Conservation (phyloP, 2,797 vertebrate species). For the Myotis pilosus region DNA sequence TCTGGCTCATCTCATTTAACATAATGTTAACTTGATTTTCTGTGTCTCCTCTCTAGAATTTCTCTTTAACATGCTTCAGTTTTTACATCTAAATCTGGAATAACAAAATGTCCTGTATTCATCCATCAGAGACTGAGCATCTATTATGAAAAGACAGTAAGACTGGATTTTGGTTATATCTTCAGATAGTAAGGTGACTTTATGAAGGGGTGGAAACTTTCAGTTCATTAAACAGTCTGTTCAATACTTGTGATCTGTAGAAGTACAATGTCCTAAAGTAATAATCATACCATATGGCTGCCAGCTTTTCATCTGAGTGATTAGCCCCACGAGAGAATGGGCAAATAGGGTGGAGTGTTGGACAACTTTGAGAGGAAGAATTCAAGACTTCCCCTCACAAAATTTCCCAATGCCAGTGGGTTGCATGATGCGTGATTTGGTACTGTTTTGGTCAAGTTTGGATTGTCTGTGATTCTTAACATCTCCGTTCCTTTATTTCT, state of each 20-base stretch:
- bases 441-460: not conserved
- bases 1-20: not conserved
- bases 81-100: not conserved
- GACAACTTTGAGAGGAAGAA: not conserved
- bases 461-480: not conserved
- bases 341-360: too few relatives aligned
- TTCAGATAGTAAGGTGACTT: not conserved
- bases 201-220: not conserved
- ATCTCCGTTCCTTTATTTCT: not conserved
- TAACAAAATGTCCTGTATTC: not conserved
- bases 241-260: not conserved
- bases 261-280: not conserved
- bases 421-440: not conserved
- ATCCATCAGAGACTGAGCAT: not conserved
- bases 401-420: not conserved
- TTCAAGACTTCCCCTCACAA: not conserved
- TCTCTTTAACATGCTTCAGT: slow-evolving; percentile 23
- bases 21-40: not conserved
- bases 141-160: not conserved
- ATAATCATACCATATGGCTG: not conserved
- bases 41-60: not conserved
- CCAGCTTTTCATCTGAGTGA: not conserved
- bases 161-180: not conserved
- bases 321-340: not conserved
- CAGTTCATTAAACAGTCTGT: not conserved